phyloP scores from a whole-genome alignment of 2,113 vertebrate genomes.

The Pelusios castaneus region DNA sequence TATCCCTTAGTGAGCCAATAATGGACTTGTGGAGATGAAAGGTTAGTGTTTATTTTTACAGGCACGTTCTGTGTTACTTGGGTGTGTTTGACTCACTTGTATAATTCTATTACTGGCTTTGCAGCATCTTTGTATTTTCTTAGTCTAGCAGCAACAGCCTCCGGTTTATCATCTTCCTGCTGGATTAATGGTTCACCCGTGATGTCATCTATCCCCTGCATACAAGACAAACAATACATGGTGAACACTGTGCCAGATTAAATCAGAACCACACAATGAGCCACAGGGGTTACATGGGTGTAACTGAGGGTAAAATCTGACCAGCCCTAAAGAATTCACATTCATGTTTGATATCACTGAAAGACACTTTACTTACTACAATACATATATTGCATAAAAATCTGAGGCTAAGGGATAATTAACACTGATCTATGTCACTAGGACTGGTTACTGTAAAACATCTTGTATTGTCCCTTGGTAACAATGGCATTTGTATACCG shows the following conservation, averaged over 20 bases:
- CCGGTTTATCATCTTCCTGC: constrained; percentile 90
- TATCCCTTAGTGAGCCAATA: neutral
- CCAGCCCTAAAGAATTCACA: neutral
- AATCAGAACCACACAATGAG: neutral
- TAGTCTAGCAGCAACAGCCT: constrained; percentile 87
- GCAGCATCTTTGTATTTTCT: constrained; percentile 95
- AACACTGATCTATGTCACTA: neutral
- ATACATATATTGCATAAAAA: neutral
- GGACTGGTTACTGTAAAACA: neutral
- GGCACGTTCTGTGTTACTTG: neutral
- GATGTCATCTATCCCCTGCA: constrained; percentile 91
- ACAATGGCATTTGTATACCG: neutral
- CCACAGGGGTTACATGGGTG: neutral
- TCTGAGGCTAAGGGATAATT: neutral
- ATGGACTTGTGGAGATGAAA: neutral
- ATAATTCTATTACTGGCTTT: constrained; percentile 93
- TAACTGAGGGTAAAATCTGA: neutral
- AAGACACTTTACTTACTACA: neutral
- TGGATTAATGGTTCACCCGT: constrained; percentile 91
- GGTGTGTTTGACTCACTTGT: constrained; percentile 82
- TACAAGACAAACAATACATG: neutral
- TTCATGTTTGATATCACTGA: neutral
- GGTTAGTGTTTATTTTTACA: neutral
- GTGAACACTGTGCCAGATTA: neutral
- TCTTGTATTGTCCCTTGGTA: neutral